Percentiles rank a stretch among this genome's conserved stretches.
These are phyloP conservation scores for Ornithoptera alexandrae DNA, from an alignment of 2,888 invertebrate genomes.

Conservation along the genomic window DNA sequence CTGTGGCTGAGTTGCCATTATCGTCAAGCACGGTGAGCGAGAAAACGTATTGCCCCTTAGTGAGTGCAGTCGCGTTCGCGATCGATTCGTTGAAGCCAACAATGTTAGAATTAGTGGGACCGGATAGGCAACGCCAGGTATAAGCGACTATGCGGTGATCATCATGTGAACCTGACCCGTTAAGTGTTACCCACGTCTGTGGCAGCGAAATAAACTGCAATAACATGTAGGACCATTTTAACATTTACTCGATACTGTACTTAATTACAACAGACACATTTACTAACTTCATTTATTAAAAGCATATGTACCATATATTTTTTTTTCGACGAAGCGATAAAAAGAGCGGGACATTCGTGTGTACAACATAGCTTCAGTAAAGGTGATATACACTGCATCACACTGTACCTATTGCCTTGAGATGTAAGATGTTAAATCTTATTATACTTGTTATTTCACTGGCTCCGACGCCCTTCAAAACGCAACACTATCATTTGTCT, in stretches of 20 bases:
- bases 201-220: conserved; percentile 89
- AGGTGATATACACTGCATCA: too few relatives aligned
- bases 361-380: too few relatives aligned
- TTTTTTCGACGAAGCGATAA: too few relatives aligned
- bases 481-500: too few relatives aligned
- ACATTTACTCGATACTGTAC: not conserved
- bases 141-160: conserved; percentile 90
- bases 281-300: too few relatives aligned
- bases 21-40: conserved; percentile 91
- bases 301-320: too few relatives aligned
- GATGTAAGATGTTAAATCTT: too few relatives aligned
- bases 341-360: too few relatives aligned
- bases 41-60: conserved; percentile 91
- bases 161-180: conserved; percentile 90
- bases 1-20: conserved; percentile 88
- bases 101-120: conserved; percentile 81
- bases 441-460: too few relatives aligned
- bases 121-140: conserved; percentile 90
- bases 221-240: not conserved
- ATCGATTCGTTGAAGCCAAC: conserved; percentile 80
- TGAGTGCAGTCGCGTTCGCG: conserved; percentile 89
- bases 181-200: conserved; percentile 87
- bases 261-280: not conserved
- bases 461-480: too few relatives aligned
- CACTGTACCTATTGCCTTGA: too few relatives aligned